These are phyloP conservation scores for Tiliacea citrago DNA, from an alignment of 2,888 invertebrate species.

Conservation along the genomic window DNA sequence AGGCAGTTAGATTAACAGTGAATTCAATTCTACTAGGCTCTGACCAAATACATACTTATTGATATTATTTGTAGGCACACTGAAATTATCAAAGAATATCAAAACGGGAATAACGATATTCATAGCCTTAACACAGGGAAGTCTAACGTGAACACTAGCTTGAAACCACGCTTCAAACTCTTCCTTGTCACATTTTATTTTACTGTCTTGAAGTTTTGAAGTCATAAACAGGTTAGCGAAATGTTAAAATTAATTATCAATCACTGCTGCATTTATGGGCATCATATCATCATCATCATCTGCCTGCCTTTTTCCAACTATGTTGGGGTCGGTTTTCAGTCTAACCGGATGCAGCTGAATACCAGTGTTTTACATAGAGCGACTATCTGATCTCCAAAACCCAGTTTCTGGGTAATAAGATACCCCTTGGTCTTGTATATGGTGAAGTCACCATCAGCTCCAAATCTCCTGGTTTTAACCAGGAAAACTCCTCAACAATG, in stretches of 20 bases:
- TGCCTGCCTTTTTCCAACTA: no score
- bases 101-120: neutral
- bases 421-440: no score
- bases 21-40: neutral
- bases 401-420: no score
- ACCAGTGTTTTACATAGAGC: no score
- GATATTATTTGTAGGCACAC: neutral
- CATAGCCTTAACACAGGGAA: neutral
- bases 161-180: neutral
- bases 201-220: neutral
- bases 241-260: neutral
- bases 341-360: no score
- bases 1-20: neutral
- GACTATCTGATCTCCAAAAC: no score
- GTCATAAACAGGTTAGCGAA: neutral
- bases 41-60: neutral
- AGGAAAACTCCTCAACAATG: no score
- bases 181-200: neutral
- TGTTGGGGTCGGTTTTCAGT: no score
- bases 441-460: no score
- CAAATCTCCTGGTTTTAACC: no score
- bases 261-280: neutral
- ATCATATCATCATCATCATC: neutral
- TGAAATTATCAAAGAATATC: neutral
- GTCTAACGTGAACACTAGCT: neutral